Base-by-base conservation (phyloP, 2,113 vertebrate genomes). In the Tachysurus fulvidraco region DNA sequence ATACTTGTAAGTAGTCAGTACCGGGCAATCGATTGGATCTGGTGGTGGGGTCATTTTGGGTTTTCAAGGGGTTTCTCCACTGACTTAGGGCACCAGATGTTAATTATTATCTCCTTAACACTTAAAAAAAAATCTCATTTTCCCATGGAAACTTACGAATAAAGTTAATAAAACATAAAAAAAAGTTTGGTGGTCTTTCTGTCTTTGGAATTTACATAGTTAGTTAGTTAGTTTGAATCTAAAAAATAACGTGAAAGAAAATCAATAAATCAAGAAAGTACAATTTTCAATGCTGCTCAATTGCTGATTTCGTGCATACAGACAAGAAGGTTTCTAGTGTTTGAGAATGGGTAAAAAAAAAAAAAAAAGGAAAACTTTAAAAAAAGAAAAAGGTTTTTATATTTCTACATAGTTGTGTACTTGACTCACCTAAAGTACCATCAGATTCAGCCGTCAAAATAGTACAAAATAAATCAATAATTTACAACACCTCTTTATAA, bases 61-160 rank as follows among this genome's bases (percentile, higher is more conserved):
- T 74, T 84, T 80, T 87, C n/a, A 81, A 80, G 57, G 76, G 82
- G 73, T 86, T 90, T 89, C 83, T 88, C 84, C 84, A 87, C 77
- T 85, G 69, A 85, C 57, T 46, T 83, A 83, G 83, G 85, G 60
- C 78, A 84, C 86, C 67, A 81, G 67, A 81, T 86, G 84, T 90
- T 79, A 84, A 74, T 71, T 69, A 46, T 86, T 81, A 83, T 88
- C 67, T 79, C 64, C 85, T 86, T 46, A 86, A 86, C 64, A 76
- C 83, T 85, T 87, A 57, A 83, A 55, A 86, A 50, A 50, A 50
- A 50, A 90, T 89, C 69, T 85, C 86, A 91, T 91, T 87, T 88
- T 88, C 77, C 90, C 81, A 89, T 91, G 84, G 86, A 89, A 86
- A 85, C 73, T 88, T 64, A 89, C 81, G 73, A n/a, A 84, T 46